These are phyloP conservation scores for Zygothrica quintamaculata DNA, from an alignment of 2,888 invertebrate species.

Conservation along the genomic window DNA sequence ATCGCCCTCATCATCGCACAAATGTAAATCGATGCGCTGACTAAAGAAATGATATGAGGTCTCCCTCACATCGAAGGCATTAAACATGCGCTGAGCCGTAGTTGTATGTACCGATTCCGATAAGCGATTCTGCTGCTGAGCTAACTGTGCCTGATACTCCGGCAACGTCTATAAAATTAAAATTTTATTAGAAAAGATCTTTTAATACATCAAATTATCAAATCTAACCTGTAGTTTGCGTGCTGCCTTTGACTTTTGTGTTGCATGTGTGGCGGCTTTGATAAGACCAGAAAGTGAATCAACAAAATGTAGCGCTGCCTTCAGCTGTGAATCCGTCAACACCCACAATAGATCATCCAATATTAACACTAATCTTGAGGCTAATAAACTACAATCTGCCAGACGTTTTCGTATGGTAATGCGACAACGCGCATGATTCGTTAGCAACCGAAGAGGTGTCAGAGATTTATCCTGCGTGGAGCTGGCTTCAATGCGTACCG, in stretches of 20 bases:
- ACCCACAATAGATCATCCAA: constrained; percentile 99
- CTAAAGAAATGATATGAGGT: constrained; percentile 98
- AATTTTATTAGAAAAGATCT: constrained; percentile 7
- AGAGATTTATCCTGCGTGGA: constrained; percentile 90
- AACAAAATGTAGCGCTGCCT: constrained; percentile 95
- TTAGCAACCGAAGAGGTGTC: constrained; percentile 95
- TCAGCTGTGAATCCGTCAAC: constrained; percentile 96
- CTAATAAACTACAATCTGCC: constrained; percentile 95
- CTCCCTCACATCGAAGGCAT: constrained; percentile 96
- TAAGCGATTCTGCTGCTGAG: constrained; percentile 85
- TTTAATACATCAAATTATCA: no score
- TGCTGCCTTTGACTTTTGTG: constrained; percentile 92
- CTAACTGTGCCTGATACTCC: constrained; percentile 90
- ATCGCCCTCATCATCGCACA: constrained; percentile 97
- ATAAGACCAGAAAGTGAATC: constrained; percentile 93
- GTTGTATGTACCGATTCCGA: constrained; percentile 82
- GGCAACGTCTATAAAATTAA: constrained; percentile 88
- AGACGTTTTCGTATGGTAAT: constrained; percentile 98
- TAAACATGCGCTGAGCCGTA: constrained; percentile 88
- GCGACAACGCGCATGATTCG: constrained; percentile 96
- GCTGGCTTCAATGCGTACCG: constrained; percentile 96
- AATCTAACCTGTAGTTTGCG: constrained; percentile 91
- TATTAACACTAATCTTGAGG: constrained; percentile 95
- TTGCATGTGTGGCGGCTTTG: constrained; percentile 91
- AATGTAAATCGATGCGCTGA: constrained; percentile 96